A percentile compares a stretch with the other conserved stretches of the same genome.
Evolutionary conservation across 2,888 invertebrate genomes (phyloP).

Genomic region (Oscheius onirici): DNA sequence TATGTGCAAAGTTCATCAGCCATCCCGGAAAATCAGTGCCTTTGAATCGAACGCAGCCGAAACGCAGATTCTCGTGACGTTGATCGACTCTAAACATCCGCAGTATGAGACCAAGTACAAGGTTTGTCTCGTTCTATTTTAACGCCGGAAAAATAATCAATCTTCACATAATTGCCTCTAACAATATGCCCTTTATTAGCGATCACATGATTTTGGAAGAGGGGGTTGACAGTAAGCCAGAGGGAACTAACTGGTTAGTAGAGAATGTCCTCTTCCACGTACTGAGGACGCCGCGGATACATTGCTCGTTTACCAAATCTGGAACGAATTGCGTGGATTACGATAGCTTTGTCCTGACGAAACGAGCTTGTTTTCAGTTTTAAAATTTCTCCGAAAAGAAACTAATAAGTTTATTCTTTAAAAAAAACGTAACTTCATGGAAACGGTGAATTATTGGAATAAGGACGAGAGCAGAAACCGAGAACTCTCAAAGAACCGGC

Average conservation of each 20-base stretch:
- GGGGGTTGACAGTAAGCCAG: not conserved
- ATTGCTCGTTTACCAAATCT: slow-evolving; percentile 27
- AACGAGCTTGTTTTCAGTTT: too few relatives aligned
- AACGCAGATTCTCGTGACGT: slow-evolving; percentile 4
- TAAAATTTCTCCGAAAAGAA: not conserved
- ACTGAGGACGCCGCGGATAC: not conserved
- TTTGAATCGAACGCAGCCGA: slow-evolving; percentile 8
- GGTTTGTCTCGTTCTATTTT: slow-evolving; percentile 28
- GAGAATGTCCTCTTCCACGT: not conserved
- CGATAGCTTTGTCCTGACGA: too few relatives aligned
- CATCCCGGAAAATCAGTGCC: slow-evolving; percentile 9
- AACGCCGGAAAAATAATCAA: not conserved
- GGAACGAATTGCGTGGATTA: not conserved
- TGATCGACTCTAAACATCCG: slow-evolving; percentile 26
- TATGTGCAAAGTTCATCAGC: slow-evolving; percentile 3
- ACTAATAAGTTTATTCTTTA: too few relatives aligned
- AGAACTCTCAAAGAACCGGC: too few relatives aligned
- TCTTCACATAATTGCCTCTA: not conserved
- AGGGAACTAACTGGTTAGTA: not conserved
- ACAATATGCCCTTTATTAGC: slow-evolving; percentile 10
- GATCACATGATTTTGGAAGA: not conserved
- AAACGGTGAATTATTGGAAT: too few relatives aligned
- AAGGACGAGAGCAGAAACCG: too few relatives aligned
- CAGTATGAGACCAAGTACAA: slow-evolving; percentile 22
- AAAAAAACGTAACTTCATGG: too few relatives aligned